These are phyloP conservation scores for Steatornis caripensis DNA, from an alignment of 2,113 vertebrate genomes.

Conservation along the genomic window DNA sequence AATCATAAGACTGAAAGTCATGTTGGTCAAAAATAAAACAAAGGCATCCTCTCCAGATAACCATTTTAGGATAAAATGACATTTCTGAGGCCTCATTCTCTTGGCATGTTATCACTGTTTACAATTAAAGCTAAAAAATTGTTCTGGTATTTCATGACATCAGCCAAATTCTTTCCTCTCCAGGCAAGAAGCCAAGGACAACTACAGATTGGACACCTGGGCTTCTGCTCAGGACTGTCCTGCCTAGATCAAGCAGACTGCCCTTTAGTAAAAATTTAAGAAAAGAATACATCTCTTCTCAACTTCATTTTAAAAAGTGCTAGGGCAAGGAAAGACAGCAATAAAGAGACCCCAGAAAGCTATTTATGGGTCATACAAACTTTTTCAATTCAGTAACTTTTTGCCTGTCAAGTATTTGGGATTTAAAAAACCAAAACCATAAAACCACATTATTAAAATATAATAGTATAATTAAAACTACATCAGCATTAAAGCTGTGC, in stretches of 20 bases:
- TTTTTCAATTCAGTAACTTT: not conserved
- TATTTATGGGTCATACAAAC: not conserved
- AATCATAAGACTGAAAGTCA: conserved; percentile 14
- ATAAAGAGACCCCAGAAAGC: not conserved
- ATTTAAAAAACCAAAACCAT: not conserved
- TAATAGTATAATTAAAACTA: not conserved
- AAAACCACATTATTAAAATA: not conserved
- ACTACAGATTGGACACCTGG: conserved; percentile 67
- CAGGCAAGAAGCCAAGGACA: conserved; percentile 72
- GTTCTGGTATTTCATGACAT: conserved; percentile 82
- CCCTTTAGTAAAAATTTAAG: not conserved
- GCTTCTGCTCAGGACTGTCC: conserved; percentile 39
- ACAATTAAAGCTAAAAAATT: conserved; percentile 78
- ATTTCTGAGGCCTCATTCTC: conserved; percentile 70
- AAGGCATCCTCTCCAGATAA: conserved; percentile 37
- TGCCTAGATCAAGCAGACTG: not conserved
- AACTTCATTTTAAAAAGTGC: not conserved
- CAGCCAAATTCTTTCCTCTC: conserved; percentile 79
- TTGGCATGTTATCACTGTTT: conserved; percentile 75
- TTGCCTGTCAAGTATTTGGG: not conserved
- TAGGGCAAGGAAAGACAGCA: not conserved
- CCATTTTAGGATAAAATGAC: conserved; percentile 75
- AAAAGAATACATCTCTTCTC: not conserved
- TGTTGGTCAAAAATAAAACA: not conserved
- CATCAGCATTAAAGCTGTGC: not conserved